Evolutionary conservation across 2,113 vertebrate species (phyloP), one percentile per base, ranked within the genome.

Genomic region (Spea multiplicata): DNA sequence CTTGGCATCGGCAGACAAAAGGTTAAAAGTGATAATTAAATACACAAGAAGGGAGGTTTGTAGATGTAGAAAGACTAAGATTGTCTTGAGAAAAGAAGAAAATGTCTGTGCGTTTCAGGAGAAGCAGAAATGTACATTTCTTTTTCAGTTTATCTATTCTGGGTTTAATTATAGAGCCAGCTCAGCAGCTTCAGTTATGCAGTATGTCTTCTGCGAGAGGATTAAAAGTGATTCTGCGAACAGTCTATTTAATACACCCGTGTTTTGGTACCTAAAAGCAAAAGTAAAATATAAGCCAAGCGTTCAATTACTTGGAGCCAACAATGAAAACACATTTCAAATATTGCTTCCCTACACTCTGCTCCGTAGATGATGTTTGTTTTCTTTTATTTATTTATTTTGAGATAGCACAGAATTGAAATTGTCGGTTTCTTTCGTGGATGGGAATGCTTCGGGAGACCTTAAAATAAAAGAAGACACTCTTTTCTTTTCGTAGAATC

Each of bases 91-190:
- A 71, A 5, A 0, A 70, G 66, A 17, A 70, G 67, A 49, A 53
- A 68, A 61, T 48, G 13, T 76, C 7, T 55, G 10, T 47, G 5
- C 44, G 9, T 47, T 68, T 68, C 52, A 57, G 13, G 13, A 13
- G 44, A 46, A 59, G 52, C 30, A 57, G 10, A 61, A 5, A 30
- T 69, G 74, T 30, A 17, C 30, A 70, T 57, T 69, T 62, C 61
- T 62, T 78, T 71, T 78, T 12, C 14, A 71, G 46, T 50, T 64
- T 57, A 44, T 71, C 57, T 71, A 50, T 78, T 71, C 16, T 64
- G 47, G 57, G 17, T 71, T 62, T 71, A 78, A 78, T 78, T 78
- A 78, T 62, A 78, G 67, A 77, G 66, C 45, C 67, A 52, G 69
- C 55, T 62, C 6, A 13, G 67, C 75, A 64, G 47, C 45, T 6